Conservation (phyloP, 2,113 vertebrate genomes). For the Orientallactaga bullata region DNA sequence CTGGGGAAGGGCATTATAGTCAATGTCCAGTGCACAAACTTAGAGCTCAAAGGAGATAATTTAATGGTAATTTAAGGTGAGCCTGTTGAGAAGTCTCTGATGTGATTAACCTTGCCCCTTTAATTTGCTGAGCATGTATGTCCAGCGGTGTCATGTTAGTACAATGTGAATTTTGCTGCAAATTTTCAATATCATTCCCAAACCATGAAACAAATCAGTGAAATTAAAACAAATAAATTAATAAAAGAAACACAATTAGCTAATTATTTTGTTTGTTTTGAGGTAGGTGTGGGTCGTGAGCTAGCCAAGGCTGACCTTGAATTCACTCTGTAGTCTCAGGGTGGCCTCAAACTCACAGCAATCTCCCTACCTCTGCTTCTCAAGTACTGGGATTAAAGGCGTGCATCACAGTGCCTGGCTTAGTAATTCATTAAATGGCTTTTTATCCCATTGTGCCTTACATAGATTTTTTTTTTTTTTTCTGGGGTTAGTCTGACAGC, state of each 20-base stretch:
- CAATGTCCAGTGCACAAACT: background rate
- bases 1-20: background rate
- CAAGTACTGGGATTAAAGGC: no score
- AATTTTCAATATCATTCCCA: background rate
- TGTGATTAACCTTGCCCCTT: background rate
- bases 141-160: background rate
- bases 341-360: no score
- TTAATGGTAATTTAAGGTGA: background rate
- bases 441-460: no score
- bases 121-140: background rate
- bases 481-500: no score
- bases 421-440: no score
- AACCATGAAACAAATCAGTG: background rate
- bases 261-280: background rate
- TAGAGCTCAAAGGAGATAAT: background rate
- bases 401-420: no score
- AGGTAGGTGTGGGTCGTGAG: no score
- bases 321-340: no score
- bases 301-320: no score
- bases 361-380: no score
- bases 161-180: background rate
- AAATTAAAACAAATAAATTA: background rate
- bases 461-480: no score
- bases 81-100: background rate
- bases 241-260: background rate